Evolutionary conservation across 2,888 invertebrate genomes (phyloP), one percentile per base, ranked within the genome.

Genomic region (Julus scandinavius): DNA sequence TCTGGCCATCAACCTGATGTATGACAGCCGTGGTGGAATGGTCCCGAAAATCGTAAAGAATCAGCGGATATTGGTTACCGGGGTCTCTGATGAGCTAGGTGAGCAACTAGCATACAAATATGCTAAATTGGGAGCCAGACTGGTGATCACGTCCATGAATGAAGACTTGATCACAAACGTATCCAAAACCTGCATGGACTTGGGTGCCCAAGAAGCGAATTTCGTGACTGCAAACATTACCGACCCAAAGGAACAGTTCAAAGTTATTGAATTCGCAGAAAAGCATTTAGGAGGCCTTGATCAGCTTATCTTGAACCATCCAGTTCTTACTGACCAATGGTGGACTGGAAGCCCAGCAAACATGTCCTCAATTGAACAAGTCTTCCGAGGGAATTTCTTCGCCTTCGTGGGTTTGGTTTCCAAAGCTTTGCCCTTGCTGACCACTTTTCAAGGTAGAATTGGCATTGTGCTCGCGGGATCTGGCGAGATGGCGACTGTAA

Each of bases 351-450:
- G n/a, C 45, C 6, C 85, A 9, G 11, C 38, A 6, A 17, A 85
- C 85, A n/a, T 40, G 85, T 9, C 41, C 40, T 11, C 45, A 6
- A 13, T 85, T 40, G 41, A 85, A 17, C 2, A 72, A 11, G 72
- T 20, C 72, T 6, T 91, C 7, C 91, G 91, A 49, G 90, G 92
- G 49, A 92, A 92, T 90, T 92, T 91, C 90, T 89, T 90, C 85
- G 91, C 92, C 0, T 92, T 92, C 89, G 91, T 92, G 15, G 90
- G 91, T 89, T 90, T 92, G 45, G 45, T 2, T 45, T 45, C 45
- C 5, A 45, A 45, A 45, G 45, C 45, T 45, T 7, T 45, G 2
- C 45, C 45, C 1, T 7, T 45, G 45, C 45, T 45, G 45, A 45
- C 45, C 45, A 0, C 45, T 2, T 7, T 5, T 7, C 45, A 45